Conservation (phyloP, 2,113 vertebrate genomes). For the Oryzias woworae region DNA sequence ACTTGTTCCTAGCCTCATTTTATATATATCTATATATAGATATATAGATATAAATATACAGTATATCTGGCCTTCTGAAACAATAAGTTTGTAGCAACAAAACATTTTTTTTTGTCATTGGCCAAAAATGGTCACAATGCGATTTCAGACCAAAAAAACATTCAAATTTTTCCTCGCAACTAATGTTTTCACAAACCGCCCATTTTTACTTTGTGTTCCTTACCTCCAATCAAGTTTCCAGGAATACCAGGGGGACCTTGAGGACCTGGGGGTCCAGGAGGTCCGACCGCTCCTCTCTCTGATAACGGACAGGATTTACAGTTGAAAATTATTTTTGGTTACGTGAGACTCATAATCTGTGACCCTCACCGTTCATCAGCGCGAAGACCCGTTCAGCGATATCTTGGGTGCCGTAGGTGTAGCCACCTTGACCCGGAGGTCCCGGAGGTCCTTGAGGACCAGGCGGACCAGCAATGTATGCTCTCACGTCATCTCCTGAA, state of each 20-base stretch:
- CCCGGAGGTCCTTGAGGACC: conserved; percentile 83
- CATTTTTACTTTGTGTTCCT: conserved; percentile 28
- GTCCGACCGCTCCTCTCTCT: conserved; percentile 76
- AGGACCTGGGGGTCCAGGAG: conserved; percentile 76
- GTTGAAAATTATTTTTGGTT: not conserved
- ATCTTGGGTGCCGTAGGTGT: conserved; percentile 79
- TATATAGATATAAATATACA: too few species aligned
- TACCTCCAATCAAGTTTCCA: conserved; percentile 80
- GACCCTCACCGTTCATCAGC: conserved; percentile 82
- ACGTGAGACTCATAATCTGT: not conserved
- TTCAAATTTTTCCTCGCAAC: too few species aligned
- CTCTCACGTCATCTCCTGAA: conserved; percentile 86
- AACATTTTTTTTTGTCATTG: too few species aligned
- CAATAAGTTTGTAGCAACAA: too few species aligned
- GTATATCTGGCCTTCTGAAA: too few species aligned
- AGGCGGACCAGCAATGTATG: conserved; percentile 76
- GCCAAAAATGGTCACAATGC: too few species aligned
- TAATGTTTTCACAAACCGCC: not conserved
- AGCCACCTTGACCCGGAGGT: conserved; percentile 64
- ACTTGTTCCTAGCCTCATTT: too few species aligned
- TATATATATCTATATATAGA: too few species aligned
- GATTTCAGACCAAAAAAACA: too few species aligned
- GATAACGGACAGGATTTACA: conserved; percentile 9
- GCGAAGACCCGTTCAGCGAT: conserved; percentile 81
- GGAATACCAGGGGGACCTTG: conserved; percentile 81